phyloP scores from a whole-genome alignment of 2,888 invertebrate genomes.

The Dryadula phaetusa region DNA sequence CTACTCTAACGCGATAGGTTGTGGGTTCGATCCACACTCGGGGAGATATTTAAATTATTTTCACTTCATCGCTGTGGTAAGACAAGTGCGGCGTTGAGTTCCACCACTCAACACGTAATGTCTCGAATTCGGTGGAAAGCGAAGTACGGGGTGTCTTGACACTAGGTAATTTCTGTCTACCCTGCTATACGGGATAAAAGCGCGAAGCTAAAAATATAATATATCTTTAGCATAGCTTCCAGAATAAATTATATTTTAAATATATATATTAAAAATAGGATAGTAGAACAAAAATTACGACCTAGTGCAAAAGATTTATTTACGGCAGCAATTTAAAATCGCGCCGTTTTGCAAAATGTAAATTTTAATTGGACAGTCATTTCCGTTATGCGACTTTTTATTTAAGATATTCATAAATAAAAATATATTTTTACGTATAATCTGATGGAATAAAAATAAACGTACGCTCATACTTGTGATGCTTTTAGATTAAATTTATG shows the following conservation, averaged over 20 bases:
- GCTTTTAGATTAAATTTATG: constrained; percentile 13
- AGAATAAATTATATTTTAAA: background rate
- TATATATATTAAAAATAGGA: constrained; percentile 18
- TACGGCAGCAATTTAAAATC: constrained; percentile 33
- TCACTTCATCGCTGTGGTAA: too few relatives aligned
- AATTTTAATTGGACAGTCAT: constrained; percentile 39
- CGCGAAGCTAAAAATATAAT: too few relatives aligned
- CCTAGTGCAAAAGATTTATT: constrained; percentile 34
- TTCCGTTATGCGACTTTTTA: constrained; percentile 35
- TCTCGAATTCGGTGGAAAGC: too few relatives aligned
- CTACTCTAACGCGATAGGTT: too few relatives aligned
- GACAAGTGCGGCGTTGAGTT: too few relatives aligned
- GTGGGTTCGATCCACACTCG: too few relatives aligned
- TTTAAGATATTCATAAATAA: constrained; percentile 30
- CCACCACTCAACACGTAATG: too few relatives aligned
- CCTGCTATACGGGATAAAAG: too few relatives aligned
- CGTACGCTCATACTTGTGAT: background rate
- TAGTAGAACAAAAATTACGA: constrained; percentile 32
- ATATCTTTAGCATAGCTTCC: background rate
- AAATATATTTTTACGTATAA: constrained; percentile 26
- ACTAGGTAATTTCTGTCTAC: too few relatives aligned
- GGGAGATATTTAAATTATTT: too few relatives aligned
- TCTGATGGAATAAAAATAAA: constrained; percentile 10
- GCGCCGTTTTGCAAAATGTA: constrained; percentile 36
- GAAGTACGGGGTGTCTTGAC: too few relatives aligned